Evolutionary conservation across 2,113 vertebrate genomes (phyloP).

Genomic region (Shinisaurus crocodilurus): DNA sequence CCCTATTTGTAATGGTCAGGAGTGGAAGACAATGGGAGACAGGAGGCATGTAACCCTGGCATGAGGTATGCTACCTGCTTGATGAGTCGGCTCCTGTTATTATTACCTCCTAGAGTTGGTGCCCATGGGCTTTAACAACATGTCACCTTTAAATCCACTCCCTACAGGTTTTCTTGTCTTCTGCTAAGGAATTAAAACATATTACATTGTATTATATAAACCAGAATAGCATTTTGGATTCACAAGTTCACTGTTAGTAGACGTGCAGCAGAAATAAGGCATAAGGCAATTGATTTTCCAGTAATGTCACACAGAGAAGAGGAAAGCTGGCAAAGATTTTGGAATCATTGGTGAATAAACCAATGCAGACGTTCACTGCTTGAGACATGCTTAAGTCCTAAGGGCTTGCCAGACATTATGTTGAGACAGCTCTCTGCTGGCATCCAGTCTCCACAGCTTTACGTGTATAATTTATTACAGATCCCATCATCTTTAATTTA

Average conservation of each 20-base stretch:
- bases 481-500: neutral
- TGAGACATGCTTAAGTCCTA: slow-evolving; percentile 30
- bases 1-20: neutral
- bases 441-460: neutral
- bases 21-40: neutral
- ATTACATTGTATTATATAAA: slow-evolving; percentile 27
- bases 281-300: slow-evolving; percentile 48
- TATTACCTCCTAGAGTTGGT: neutral
- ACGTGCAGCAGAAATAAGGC: slow-evolving; percentile 47
- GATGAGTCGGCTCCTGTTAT: too few relatives aligned
- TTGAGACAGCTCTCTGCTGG: slow-evolving; percentile 29
- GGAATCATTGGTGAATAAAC: slow-evolving; percentile 43
- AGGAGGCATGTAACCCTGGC: neutral
- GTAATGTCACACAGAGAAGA: slow-evolving; percentile 47
- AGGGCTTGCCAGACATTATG: slow-evolving; percentile 43
- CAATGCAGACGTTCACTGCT: slow-evolving; percentile 38
- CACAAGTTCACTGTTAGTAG: slow-evolving; percentile 44
- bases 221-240: slow-evolving; percentile 50
- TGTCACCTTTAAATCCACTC: neutral
- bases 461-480: neutral
- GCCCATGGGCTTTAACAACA: neutral
- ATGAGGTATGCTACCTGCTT: too few relatives aligned
- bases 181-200: slow-evolving; percentile 41
- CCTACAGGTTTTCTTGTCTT: slow-evolving; percentile 31
- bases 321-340: slow-evolving; percentile 44